Conservation (phyloP, 2,888 invertebrate species). For the Pachycephus smyrnensis region DNA sequence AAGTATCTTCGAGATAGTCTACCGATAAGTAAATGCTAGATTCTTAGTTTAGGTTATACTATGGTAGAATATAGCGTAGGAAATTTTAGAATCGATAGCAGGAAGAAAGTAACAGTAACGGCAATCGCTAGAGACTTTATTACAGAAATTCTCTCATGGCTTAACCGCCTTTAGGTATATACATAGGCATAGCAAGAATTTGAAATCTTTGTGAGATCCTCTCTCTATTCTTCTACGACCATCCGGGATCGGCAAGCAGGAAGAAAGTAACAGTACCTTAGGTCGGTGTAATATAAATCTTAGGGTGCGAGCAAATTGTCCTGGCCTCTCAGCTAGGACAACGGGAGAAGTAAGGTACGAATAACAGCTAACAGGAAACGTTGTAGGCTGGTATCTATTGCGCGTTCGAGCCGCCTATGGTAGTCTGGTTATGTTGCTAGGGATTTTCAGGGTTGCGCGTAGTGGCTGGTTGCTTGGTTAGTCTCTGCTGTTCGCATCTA, state of each 20-base stretch:
- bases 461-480: background rate
- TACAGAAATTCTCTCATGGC: background rate
- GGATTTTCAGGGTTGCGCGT: conserved; percentile 12
- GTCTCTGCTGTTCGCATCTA: conserved; percentile 29
- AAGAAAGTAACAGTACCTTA: conserved; percentile 19
- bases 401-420: conserved; percentile 34
- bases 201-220: background rate
- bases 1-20: background rate
- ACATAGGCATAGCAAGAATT: background rate
- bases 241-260: conserved; percentile 14
- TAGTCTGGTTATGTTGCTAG: conserved; percentile 45
- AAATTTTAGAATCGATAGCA: conserved; percentile 30
- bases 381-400: conserved; percentile 38
- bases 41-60: background rate
- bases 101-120: conserved; percentile 56
- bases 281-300: conserved; percentile 52
- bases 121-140: background rate
- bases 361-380: conserved; percentile 61
- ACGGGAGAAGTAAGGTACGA: conserved; percentile 41
- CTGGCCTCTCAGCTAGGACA: conserved; percentile 46
- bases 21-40: background rate
- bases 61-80: background rate
- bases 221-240: background rate
- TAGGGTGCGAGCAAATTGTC: conserved; percentile 60
- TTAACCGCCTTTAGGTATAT: background rate